Conservation (phyloP, 2,113 vertebrate species). For the Myanophis thanlyinensis region DNA sequence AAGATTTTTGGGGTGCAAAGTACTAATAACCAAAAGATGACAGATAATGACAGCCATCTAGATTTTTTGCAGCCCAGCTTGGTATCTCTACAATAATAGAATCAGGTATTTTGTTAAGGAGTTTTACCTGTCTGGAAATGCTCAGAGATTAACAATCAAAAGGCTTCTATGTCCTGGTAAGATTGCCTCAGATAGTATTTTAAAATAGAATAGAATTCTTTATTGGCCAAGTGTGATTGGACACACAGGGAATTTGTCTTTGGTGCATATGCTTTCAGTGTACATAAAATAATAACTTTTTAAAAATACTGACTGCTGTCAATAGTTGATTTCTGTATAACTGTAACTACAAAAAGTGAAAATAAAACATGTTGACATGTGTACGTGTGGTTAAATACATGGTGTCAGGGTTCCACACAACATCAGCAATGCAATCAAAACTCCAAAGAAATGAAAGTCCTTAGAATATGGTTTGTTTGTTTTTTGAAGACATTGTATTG, state of each 20-base stretch:
- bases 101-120: background rate
- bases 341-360: background rate
- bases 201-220: too few relatives aligned
- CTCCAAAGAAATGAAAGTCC: too few relatives aligned
- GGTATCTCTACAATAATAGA: background rate
- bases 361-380: conserved; percentile 2
- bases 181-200: background rate
- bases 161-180: background rate
- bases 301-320: background rate
- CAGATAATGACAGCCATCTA: background rate
- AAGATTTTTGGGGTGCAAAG: background rate
- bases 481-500: too few relatives aligned
- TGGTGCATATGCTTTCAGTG: too few relatives aligned
- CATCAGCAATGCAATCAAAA: too few relatives aligned
- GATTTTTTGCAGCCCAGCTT: background rate
- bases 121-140: background rate
- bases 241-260: too few relatives aligned
- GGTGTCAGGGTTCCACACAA: too few relatives aligned
- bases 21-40: background rate
- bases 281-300: background rate
- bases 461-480: too few relatives aligned
- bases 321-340: background rate
- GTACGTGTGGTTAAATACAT: background rate
- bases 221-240: too few relatives aligned
- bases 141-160: background rate